Evolutionary conservation across 2,888 invertebrate genomes (phyloP).

Genomic region (Anaspis maculata): DNA sequence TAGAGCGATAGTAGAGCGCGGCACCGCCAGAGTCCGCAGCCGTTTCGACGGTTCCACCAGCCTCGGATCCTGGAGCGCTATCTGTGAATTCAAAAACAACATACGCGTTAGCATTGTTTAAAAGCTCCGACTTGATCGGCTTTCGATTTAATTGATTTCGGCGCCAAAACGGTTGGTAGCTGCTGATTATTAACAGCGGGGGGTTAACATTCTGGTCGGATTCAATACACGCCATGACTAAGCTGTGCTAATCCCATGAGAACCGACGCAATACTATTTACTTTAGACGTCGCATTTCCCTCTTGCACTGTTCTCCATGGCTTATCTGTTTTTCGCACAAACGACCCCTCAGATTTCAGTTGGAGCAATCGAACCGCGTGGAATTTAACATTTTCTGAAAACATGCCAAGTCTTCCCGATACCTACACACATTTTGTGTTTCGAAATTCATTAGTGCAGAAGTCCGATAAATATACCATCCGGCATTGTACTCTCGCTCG

Average conservation of each 20-base stretch:
- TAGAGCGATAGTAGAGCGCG: slow-evolving; percentile 52
- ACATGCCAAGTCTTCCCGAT: too few relatives aligned
- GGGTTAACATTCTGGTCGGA: too few relatives aligned
- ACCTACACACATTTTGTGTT: too few relatives aligned
- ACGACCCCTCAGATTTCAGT: slow-evolving; percentile 25
- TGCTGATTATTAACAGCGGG: slow-evolving; percentile 7
- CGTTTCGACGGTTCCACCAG: slow-evolving; percentile 51
- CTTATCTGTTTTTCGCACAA: slow-evolving; percentile 35
- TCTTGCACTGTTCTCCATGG: slow-evolving; percentile 18
- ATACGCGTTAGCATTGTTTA: not conserved
- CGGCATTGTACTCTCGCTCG: too few relatives aligned
- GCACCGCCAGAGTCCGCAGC: slow-evolving; percentile 51
- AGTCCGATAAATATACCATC: too few relatives aligned
- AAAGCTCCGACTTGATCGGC: not conserved
- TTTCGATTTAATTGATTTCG: slow-evolving; percentile 1
- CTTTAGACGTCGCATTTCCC: slow-evolving; percentile 32
- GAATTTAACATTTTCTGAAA: too few relatives aligned
- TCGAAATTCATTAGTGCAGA: too few relatives aligned
- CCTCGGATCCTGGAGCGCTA: slow-evolving; percentile 32
- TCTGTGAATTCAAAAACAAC: slow-evolving; percentile 17
- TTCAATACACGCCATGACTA: slow-evolving; percentile 27
- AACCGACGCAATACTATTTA: slow-evolving; percentile 34
- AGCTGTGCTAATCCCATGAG: slow-evolving; percentile 34
- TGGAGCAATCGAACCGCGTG: slow-evolving; percentile 27
- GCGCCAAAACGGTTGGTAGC: not conserved